These are phyloP conservation scores for Thunnus thynnus DNA, from an alignment of 2,113 vertebrate species.

Conservation along the genomic window DNA sequence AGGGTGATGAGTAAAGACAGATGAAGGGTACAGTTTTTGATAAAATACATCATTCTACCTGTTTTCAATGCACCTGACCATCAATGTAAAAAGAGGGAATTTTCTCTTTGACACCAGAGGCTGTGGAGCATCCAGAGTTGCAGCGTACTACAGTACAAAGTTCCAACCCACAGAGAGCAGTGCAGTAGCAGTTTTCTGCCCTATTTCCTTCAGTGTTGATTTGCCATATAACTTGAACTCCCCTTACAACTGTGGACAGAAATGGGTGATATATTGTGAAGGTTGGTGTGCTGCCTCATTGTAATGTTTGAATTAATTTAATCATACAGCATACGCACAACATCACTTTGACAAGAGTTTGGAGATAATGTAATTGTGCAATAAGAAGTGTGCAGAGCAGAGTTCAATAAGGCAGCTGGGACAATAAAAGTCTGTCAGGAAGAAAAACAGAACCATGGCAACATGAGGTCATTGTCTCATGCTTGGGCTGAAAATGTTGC, in stretches of 20 bases:
- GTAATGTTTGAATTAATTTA: constrained; percentile 20
- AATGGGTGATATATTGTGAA: background rate
- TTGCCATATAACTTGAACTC: background rate
- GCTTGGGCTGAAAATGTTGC: background rate
- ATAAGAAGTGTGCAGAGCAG: constrained; percentile 12
- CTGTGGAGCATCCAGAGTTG: background rate
- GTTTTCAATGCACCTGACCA: background rate
- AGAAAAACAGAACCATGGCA: constrained; percentile 4
- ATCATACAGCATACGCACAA: constrained; percentile 32
- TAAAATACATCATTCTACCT: background rate
- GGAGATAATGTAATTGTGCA: constrained; percentile 35
- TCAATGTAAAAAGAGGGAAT: no score
- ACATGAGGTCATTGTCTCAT: background rate
- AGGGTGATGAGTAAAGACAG: no score
- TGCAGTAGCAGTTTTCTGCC: background rate
- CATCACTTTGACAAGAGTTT: constrained; percentile 18
- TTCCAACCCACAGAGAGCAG: background rate
- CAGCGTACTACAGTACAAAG: background rate
- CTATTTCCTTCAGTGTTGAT: background rate
- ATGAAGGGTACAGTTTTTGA: background rate
- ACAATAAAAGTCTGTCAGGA: constrained; percentile 30
- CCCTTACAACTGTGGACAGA: constrained; percentile 7
- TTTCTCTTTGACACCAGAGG: background rate
- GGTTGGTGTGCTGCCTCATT: constrained; percentile 1
- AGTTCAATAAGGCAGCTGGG: constrained; percentile 19